Evolutionary conservation across 1,140 invertebrate genomes (phyloP).

Genomic region (Papilio dardanus): DNA sequence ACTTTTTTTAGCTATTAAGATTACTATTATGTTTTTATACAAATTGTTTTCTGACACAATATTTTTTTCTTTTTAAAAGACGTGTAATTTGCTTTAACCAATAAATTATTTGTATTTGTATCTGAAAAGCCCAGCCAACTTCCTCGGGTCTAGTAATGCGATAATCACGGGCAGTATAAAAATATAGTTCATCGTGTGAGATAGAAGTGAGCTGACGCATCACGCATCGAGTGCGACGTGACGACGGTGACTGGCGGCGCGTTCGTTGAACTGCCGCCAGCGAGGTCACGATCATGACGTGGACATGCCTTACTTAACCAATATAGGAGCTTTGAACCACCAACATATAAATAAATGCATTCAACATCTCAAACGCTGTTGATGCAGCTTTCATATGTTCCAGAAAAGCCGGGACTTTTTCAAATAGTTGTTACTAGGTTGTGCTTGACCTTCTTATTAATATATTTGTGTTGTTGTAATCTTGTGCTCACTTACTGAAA

Average conservation of each 20-base stretch:
- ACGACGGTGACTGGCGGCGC: constrained; percentile 51
- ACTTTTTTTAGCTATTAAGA: no score
- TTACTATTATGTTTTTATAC: no score
- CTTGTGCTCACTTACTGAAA: no score
- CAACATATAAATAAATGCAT: background rate
- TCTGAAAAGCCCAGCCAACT: no score
- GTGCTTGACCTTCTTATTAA: no score
- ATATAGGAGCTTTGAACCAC: background rate
- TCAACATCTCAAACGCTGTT: background rate
- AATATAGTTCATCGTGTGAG: constrained; percentile 27
- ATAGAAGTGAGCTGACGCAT: constrained; percentile 55
- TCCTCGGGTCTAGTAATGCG: constrained; percentile 2
- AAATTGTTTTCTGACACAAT: no score
- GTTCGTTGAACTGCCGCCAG: constrained; percentile 63
- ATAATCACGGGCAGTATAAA: constrained; percentile 7
- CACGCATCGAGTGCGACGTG: constrained; percentile 52
- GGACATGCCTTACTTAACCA: constrained; percentile 48
- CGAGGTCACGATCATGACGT: constrained; percentile 68
- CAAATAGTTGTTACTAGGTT: no score
- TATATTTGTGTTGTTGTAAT: no score
- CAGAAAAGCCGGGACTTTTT: no score
- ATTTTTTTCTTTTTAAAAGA: no score
- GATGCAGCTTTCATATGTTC: background rate
- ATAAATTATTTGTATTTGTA: no score
- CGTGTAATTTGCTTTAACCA: no score